Percentiles rank a stretch among this genome's conserved stretches.
Evolutionary conservation across 1,140 invertebrate species (phyloP).

Genomic region (Leptonema lineaticorne): DNA sequence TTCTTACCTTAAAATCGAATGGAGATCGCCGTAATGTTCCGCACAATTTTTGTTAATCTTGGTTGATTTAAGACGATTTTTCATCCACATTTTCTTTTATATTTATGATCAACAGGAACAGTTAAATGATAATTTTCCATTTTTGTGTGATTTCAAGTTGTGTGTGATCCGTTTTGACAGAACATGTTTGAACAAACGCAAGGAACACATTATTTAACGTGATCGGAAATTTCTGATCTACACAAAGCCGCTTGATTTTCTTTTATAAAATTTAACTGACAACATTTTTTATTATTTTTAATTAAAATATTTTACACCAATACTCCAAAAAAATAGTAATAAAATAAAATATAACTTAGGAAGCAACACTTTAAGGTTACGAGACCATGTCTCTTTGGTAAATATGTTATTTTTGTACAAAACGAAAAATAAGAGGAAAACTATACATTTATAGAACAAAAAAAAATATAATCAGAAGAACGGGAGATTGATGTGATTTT

Average conservation of each 20-base stretch:
- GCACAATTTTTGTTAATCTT: constrained; percentile 1
- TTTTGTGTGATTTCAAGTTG: constrained; percentile 1
- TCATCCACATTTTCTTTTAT: not conserved
- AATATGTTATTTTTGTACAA: constrained; percentile 58
- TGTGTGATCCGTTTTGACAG: constrained; percentile 6
- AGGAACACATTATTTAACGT: constrained; percentile 33
- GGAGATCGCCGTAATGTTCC: constrained; percentile 26
- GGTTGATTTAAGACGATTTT: not conserved
- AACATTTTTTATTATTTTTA: constrained; percentile 26
- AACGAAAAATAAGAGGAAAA: constrained; percentile 46
- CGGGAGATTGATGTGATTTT: constrained; percentile 8
- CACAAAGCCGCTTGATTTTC: constrained; percentile 33
- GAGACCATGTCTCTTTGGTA: constrained; percentile 61
- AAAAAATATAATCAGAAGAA: not conserved
- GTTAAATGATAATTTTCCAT: not conserved
- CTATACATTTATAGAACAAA: no score
- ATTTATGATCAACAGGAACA: not conserved
- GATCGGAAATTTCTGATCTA: constrained; percentile 30
- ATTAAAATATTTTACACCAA: constrained; percentile 36
- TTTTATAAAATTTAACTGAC: constrained; percentile 26
- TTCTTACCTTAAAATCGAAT: constrained; percentile 39
- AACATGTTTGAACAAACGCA: constrained; percentile 36
- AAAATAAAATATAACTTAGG: constrained; percentile 36
- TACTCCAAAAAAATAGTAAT: constrained; percentile 36
- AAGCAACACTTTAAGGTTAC: constrained; percentile 48